Conservation (phyloP, 2,797 vertebrate species). For the Melanotaenia trifasciata region DNA sequence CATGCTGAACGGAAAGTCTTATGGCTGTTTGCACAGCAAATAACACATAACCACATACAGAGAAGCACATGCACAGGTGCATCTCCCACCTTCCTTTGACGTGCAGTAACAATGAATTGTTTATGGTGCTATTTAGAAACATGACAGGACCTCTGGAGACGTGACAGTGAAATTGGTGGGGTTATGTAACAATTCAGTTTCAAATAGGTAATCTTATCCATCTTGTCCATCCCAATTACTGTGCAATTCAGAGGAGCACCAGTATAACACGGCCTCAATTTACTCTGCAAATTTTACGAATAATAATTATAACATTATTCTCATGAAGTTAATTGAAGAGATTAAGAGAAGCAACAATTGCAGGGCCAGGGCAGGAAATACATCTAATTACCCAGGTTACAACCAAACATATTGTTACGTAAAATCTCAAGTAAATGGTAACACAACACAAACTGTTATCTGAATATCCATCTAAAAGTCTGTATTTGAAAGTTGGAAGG, state of each 20-base stretch:
- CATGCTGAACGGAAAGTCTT: neutral
- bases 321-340: constrained; percentile 8
- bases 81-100: constrained; percentile 20
- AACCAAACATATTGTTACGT: neutral
- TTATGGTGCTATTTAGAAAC: constrained; percentile 35
- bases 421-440: neutral
- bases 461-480: neutral
- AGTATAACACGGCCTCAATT: neutral
- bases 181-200: constrained; percentile 32
- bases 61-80: neutral
- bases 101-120: constrained; percentile 31
- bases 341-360: neutral
- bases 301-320: neutral
- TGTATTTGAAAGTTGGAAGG: too few relatives aligned
- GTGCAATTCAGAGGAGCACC: neutral
- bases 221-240: neutral
- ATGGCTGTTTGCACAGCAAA: constrained; percentile 12
- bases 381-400: neutral
- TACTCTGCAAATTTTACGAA: neutral
- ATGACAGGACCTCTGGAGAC: constrained; percentile 42
- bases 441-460: neutral
- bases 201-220: constrained; percentile 14
- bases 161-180: constrained; percentile 25
- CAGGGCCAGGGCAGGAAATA: neutral
- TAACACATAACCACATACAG: neutral